These are phyloP conservation scores for Lamprotornis superbus DNA, from an alignment of 2,113 vertebrate genomes.

Conservation along the genomic window DNA sequence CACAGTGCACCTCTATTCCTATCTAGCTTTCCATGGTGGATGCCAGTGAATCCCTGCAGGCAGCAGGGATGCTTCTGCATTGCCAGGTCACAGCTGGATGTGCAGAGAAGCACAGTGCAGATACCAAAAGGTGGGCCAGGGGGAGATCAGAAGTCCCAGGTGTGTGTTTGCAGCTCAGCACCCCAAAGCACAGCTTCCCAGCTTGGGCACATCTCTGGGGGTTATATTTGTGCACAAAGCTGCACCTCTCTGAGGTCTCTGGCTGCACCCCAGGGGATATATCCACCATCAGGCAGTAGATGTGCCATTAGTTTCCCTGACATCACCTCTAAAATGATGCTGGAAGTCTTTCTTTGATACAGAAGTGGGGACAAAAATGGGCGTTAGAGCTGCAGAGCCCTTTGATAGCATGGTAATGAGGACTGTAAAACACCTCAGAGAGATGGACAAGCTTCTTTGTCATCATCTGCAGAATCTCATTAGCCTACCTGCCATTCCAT, in stretches of 20 bases:
- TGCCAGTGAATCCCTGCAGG: not conserved
- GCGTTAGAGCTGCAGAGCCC: rapidly evolving
- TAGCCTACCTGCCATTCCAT: not conserved
- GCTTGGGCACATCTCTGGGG: not conserved
- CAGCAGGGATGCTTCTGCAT: not conserved
- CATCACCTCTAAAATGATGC: not conserved
- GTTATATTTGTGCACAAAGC: not conserved
- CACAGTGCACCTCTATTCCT: not conserved
- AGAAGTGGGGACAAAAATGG: not conserved
- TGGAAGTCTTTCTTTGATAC: not conserved
- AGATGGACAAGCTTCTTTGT: not conserved
- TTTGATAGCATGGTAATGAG: not conserved
- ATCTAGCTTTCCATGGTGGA: rapidly evolving
- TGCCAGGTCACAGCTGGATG: not conserved
- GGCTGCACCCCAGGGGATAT: not conserved
- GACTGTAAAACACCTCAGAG: not conserved
- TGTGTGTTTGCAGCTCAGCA: not conserved
- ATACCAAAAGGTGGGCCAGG: not conserved
- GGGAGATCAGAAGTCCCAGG: rapidly evolving
- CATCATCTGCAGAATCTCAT: not conserved
- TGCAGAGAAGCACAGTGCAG: not conserved
- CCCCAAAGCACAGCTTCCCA: not conserved
- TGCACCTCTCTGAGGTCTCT: not conserved
- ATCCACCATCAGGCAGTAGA: not conserved
- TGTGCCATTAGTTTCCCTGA: not conserved